Percentiles rank a stretch among this genome's conserved stretches.
Conservation (phyloP, 2,888 invertebrate species). For the Drosophila subquinaria region DNA sequence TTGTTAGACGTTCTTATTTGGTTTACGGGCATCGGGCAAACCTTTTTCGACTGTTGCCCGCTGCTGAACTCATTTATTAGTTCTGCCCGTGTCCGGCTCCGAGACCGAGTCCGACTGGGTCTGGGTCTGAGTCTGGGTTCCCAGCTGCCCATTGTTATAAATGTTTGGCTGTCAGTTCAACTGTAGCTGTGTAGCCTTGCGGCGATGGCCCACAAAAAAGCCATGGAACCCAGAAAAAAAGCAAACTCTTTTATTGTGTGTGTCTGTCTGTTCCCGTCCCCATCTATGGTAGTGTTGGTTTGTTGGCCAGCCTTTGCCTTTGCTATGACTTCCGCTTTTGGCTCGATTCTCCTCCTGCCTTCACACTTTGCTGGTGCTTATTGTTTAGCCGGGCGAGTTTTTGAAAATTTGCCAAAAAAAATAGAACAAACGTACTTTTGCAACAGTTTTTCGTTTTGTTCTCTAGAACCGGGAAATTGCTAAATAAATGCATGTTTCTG, state of each 20-base stretch:
- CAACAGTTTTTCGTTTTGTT: conserved; percentile 56
- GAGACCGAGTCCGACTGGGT: conserved; percentile 14
- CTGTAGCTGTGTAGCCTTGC: conserved; percentile 60
- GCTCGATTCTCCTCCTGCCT: conserved; percentile 12
- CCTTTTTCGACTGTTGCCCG: conserved; percentile 55
- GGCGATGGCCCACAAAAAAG: conserved; percentile 58
- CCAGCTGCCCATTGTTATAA: conserved; percentile 67
- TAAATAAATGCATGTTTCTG: conserved; percentile 79
- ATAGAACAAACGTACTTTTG: conserved; percentile 33
- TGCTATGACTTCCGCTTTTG: conserved; percentile 60
- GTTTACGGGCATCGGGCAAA: conserved; percentile 49
- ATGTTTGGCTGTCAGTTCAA: conserved; percentile 73
- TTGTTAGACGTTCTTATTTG: conserved; percentile 50
- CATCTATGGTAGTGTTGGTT: conserved; percentile 37
- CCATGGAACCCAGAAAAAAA: conserved; percentile 2
- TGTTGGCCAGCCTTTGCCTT: conserved; percentile 44
- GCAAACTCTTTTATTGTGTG: conserved; percentile 40
- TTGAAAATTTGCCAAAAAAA: conserved; percentile 71
- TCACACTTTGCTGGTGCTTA: conserved; percentile 46
- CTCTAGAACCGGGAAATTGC: conserved; percentile 64
- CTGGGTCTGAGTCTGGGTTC: conserved; percentile 4
- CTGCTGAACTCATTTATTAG: conserved; percentile 77
- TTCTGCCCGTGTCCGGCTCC: conserved; percentile 65
- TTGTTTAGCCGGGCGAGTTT: conserved; percentile 62
- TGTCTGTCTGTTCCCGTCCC: conserved; percentile 28